Base-by-base conservation (phyloP, 37 sponge, comb jelly and placozoan species). In the Crambe crambe region DNA sequence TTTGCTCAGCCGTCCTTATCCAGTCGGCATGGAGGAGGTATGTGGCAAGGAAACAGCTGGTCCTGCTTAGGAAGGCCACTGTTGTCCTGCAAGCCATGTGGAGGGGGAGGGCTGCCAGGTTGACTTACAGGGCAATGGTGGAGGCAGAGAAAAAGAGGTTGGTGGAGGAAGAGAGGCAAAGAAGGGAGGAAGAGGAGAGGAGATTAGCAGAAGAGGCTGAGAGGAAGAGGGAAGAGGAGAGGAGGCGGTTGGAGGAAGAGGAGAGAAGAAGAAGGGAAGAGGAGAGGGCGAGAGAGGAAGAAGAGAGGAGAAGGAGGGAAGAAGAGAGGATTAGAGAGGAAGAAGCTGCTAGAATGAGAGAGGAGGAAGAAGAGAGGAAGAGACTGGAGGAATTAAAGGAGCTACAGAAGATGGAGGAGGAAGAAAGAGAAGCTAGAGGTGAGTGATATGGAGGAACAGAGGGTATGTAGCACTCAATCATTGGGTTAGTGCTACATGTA, bases 11-110 rank as follows among this genome's bases (percentile, higher is more conserved):
- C 2, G 91, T 94, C 80, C 72, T 80, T 54, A 79, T 94, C 35
- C 94, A 94, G 78, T 68, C 88, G 18, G 51, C 79, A 0, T 94
- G 94, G 94, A 86, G 88, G 59, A n/a, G 81, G 0, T 77, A 41
- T 51, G 27, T 29, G 15, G 38, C 37, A 20, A 58, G 77, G 61
- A 83, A 74, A 65, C 25, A 23, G 4, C 74, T 81, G 42, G 3
- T 84, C 27, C 32, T 66, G 1, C 37, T 84, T 5, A 83, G 68
- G 62, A 61, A 66, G 40, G 77, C 78, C 3, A 60, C 85, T 42
- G 74, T 92, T 29, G 37, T 80, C 2, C 25, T 87, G 10, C 92
- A 92, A 64, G 68, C 89, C 0, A 23, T 58, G 58, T 92, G 85
- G 85, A 92, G 73, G 37, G 92, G 92, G 4, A 37, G 62, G 37